Evolutionary conservation across 2,888 invertebrate genomes (phyloP).

Genomic region (Apamea sordens): DNA sequence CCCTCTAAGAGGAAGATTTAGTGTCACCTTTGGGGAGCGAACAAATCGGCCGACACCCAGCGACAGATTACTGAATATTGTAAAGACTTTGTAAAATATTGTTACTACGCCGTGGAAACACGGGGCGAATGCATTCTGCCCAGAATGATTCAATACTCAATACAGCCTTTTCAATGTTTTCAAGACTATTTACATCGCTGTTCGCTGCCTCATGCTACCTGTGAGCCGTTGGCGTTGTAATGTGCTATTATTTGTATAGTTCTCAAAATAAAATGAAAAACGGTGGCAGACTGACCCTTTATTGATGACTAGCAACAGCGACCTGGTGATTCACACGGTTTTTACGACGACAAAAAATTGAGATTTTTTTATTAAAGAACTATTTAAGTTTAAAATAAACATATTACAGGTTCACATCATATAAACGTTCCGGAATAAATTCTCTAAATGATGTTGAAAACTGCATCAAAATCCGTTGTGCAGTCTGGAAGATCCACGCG

Average conservation of each 20-base stretch:
- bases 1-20: neutral
- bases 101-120: conserved; percentile 13
- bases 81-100: conserved; percentile 37
- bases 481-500: neutral
- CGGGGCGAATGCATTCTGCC: neutral
- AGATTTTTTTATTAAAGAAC: neutral
- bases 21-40: conserved; percentile 8
- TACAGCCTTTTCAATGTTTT: neutral
- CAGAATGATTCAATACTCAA: conserved; percentile 13
- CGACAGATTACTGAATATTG: conserved; percentile 44
- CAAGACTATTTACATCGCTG: neutral
- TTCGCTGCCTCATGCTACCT: neutral
- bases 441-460: neutral
- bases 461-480: neutral
- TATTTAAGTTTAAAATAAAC: neutral
- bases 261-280: neutral
- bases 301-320: too few species aligned
- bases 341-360: neutral
- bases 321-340: neutral
- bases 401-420: neutral
- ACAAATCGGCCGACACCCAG: conserved; percentile 16
- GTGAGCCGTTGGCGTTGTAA: neutral
- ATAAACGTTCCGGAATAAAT: neutral
- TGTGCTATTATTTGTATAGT: neutral
- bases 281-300: neutral